phyloP scores from a whole-genome alignment of 2,797 vertebrate genomes.

The Gymnoscopelus braueri region DNA sequence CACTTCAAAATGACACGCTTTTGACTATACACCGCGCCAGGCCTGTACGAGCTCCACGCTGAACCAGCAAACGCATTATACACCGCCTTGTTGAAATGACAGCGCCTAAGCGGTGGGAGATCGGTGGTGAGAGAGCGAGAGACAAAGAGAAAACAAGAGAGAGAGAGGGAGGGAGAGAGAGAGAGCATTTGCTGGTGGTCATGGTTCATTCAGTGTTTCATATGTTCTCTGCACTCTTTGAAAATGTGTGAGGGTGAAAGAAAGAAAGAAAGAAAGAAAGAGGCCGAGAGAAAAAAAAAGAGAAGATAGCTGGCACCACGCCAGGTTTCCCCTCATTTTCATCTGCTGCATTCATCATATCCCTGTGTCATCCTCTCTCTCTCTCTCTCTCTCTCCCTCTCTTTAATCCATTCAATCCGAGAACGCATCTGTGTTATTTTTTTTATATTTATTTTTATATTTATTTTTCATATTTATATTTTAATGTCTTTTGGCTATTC shows the following conservation, averaged over 20 bases:
- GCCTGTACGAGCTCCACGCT: neutral
- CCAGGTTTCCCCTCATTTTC: conserved; percentile 67
- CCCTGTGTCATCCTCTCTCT: conserved; percentile 13
- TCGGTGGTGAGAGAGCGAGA: conserved; percentile 54
- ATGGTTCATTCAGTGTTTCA: conserved; percentile 78
- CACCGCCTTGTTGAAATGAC: conserved; percentile 30
- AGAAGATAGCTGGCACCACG: conserved; percentile 69
- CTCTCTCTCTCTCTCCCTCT: neutral
- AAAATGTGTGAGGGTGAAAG: conserved; percentile 82
- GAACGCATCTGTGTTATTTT: no score
- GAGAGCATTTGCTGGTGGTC: conserved; percentile 76
- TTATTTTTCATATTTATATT: no score
- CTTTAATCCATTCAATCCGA: no score
- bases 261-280: conserved; percentile 45
- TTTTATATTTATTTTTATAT: no score
- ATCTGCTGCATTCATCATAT: conserved; percentile 68
- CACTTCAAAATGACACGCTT: conserved; percentile 26
- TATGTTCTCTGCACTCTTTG: conserved; percentile 79
- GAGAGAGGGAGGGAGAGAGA: conserved; percentile 28
- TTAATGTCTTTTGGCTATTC: no score
- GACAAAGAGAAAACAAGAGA: conserved; percentile 35
- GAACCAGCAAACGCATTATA: conserved; percentile 15
- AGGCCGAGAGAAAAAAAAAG: neutral
- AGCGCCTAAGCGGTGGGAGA: conserved; percentile 63
- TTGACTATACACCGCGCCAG: no score